Evolutionary conservation across 2,113 vertebrate species (phyloP).

Genomic region (Thunnus maccoyii): DNA sequence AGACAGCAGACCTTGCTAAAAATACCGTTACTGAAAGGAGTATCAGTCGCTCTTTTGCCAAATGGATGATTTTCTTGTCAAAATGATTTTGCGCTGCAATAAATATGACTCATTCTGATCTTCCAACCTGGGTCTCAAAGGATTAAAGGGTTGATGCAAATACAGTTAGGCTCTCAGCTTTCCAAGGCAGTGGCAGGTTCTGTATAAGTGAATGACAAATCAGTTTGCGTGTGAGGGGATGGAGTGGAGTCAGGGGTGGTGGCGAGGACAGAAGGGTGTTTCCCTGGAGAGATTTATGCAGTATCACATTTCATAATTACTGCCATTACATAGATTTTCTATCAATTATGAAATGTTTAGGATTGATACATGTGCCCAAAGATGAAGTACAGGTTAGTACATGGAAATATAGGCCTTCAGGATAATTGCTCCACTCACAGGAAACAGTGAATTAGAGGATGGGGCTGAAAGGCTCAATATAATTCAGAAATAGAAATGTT

Average conservation of each 20-base stretch:
- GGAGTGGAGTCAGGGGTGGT: too few species aligned
- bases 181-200: slow-evolving; percentile 14
- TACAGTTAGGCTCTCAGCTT: slow-evolving; percentile 25
- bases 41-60: slow-evolving; percentile 16
- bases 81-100: slow-evolving; percentile 26
- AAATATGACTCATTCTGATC: slow-evolving; percentile 26
- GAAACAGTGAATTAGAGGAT: too few species aligned
- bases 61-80: slow-evolving; percentile 53
- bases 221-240: neutral
- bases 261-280: neutral
- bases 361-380: neutral
- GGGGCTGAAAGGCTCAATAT: too few species aligned
- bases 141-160: slow-evolving; percentile 56
- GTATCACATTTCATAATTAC: slow-evolving; percentile 15
- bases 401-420: neutral
- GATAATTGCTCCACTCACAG: too few species aligned
- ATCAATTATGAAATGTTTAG: slow-evolving; percentile 1
- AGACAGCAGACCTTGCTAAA: neutral
- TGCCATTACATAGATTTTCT: slow-evolving; percentile 6
- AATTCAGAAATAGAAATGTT: too few species aligned
- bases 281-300: neutral
- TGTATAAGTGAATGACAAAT: slow-evolving; percentile 27
- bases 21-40: neutral
- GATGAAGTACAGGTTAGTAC: neutral
- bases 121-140: slow-evolving; percentile 8